phyloP scores from a whole-genome alignment of 2,113 vertebrate genomes.

The Oreochromis aureus region DNA sequence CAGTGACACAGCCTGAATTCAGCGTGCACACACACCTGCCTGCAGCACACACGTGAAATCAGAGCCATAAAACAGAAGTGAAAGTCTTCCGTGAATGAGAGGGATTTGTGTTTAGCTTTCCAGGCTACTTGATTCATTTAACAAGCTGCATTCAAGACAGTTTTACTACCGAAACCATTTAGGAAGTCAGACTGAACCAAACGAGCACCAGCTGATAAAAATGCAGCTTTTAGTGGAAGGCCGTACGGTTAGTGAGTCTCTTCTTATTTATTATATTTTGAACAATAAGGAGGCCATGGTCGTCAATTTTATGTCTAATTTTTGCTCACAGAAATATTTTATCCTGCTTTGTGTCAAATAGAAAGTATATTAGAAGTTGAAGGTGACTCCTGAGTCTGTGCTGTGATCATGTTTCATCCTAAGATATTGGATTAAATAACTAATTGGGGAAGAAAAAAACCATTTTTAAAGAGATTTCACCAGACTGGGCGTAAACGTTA shows the following conservation, averaged over 20 bases:
- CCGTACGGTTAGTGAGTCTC: not conserved
- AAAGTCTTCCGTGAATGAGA: not conserved
- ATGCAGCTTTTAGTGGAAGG: not conserved
- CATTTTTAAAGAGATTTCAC: not conserved
- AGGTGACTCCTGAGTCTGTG: not conserved
- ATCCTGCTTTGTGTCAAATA: not conserved
- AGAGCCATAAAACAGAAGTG: not conserved
- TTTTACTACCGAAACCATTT: conserved; percentile 24
- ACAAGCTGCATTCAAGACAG: conserved; percentile 28
- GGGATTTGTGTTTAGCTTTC: not conserved
- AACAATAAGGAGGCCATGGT: not conserved
- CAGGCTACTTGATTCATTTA: not conserved
- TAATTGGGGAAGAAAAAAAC: not conserved
- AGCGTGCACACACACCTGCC: not conserved
- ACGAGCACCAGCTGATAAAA: not conserved
- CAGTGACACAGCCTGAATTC: not conserved
- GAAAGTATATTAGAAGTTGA: not conserved
- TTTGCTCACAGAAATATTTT: not conserved
- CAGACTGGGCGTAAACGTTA: not conserved
- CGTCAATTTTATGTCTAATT: not conserved
- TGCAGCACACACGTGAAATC: not conserved
- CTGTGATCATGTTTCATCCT: not conserved
- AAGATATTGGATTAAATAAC: not conserved
- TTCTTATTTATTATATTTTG: not conserved
- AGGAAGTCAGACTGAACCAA: not conserved